phyloP scores from a whole-genome alignment of 2,888 invertebrate species.

The Alcis repandata region DNA sequence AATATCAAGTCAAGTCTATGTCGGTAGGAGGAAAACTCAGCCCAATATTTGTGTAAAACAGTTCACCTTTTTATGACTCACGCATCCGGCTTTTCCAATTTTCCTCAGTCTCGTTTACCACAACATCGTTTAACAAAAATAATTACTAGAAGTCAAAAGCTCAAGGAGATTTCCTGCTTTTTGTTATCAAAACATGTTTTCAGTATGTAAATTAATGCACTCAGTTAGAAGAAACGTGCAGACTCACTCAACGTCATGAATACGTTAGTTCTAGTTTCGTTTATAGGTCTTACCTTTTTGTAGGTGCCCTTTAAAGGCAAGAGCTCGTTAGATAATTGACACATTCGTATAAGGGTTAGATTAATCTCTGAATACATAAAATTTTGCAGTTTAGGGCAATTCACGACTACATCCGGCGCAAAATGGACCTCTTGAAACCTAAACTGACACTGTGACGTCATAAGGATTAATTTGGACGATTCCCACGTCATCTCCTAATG shows the following conservation, averaged over 20 bases:
- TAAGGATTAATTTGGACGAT: slow-evolving; percentile 70
- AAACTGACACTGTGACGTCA: slow-evolving; percentile 71
- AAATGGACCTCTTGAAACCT: slow-evolving; percentile 56
- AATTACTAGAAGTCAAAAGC: slow-evolving; percentile 24
- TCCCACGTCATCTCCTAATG: slow-evolving; percentile 73
- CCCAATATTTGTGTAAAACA: slow-evolving; percentile 3
- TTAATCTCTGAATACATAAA: slow-evolving; percentile 49
- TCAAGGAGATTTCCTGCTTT: slow-evolving; percentile 23
- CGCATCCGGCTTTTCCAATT: slow-evolving; percentile 28
- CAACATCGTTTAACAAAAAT: slow-evolving; percentile 13
- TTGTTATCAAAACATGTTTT: slow-evolving; percentile 18
- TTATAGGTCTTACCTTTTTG: slow-evolving; percentile 22
- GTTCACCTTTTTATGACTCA: slow-evolving; percentile 28
- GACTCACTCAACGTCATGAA: slow-evolving; percentile 23
- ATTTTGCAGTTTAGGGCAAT: slow-evolving; percentile 51
- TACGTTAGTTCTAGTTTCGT: slow-evolving; percentile 9
- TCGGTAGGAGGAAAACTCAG: slow-evolving; percentile 12
- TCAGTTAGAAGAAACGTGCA: slow-evolving; percentile 22
- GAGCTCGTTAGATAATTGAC: slow-evolving; percentile 37
- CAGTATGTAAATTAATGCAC: slow-evolving; percentile 6
- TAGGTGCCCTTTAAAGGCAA: slow-evolving; percentile 23
- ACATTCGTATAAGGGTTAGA: slow-evolving; percentile 49
- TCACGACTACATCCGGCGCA: slow-evolving; percentile 44
- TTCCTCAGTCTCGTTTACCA: slow-evolving; percentile 22
- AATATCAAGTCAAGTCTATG: background rate